Conservation (phyloP, 2,797 vertebrate species). For the Acridotheres tristis region DNA sequence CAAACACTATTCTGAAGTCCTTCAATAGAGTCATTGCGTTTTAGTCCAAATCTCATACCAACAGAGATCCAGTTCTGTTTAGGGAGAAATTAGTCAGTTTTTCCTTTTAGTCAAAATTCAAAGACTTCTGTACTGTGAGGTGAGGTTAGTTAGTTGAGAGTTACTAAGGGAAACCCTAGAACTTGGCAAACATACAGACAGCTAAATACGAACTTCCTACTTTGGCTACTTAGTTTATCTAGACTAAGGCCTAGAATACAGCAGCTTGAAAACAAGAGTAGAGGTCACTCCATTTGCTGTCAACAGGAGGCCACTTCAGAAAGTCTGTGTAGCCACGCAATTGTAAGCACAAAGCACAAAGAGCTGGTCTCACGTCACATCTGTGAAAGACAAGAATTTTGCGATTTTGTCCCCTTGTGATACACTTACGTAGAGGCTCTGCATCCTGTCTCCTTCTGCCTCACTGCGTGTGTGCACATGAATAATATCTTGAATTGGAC, state of each 20-base stretch:
- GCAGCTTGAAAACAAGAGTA: not conserved
- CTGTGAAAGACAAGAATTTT: not conserved
- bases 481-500: not conserved
- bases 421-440: not conserved
- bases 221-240: not conserved
- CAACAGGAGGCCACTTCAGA: not conserved
- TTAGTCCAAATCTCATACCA: not conserved
- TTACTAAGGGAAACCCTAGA: not conserved
- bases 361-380: not conserved
- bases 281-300: not conserved
- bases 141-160: not conserved
- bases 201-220: not conserved
- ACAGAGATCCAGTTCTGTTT: not conserved
- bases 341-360: not conserved
- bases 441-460: not conserved
- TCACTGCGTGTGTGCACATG: not conserved
- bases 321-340: not conserved
- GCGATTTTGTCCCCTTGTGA: rapidly evolving
- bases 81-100: not conserved
- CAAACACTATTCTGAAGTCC: not conserved
- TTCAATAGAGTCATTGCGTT: not conserved
- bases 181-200: not conserved
- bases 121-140: not conserved
- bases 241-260: not conserved
- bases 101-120: not conserved